phyloP scores from a whole-genome alignment of 2,888 invertebrate genomes.

The Drosophila birchii region DNA sequence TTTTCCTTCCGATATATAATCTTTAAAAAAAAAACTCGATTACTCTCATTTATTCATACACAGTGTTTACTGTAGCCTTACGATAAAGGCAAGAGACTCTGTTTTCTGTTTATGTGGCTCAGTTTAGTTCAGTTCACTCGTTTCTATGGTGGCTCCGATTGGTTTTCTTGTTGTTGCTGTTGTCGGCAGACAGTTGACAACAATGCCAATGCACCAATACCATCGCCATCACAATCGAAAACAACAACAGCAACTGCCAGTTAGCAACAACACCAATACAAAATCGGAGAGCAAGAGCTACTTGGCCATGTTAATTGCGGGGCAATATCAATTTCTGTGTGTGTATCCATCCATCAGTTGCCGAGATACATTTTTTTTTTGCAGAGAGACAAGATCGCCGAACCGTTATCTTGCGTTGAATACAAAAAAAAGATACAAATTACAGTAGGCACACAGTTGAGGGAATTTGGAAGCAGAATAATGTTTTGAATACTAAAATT shows the following conservation, averaged over 20 bases:
- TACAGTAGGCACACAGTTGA: neutral
- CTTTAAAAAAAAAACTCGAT: no score
- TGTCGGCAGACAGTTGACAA: slow-evolving; percentile 26
- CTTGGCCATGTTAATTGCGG: slow-evolving; percentile 57
- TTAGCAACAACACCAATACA: slow-evolving; percentile 2
- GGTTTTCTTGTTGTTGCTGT: slow-evolving; percentile 10
- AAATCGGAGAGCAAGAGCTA: slow-evolving; percentile 28
- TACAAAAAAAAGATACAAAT: slow-evolving; percentile 15
- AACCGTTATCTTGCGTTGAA: slow-evolving; percentile 39
- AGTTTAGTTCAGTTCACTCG: slow-evolving; percentile 19
- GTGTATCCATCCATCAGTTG: slow-evolving; percentile 47
- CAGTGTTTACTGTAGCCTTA: slow-evolving; percentile 14
- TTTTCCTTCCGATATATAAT: neutral
- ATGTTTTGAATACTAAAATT: neutral
- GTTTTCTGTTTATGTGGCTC: slow-evolving; percentile 7
- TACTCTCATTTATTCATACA: neutral
- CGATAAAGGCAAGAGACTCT: slow-evolving; percentile 7
- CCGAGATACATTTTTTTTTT: slow-evolving; percentile 8
- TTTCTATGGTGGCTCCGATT: slow-evolving; percentile 31
- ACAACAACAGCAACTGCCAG: slow-evolving; percentile 19
- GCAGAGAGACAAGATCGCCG: slow-evolving; percentile 35
- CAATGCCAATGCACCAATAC: slow-evolving; percentile 27
- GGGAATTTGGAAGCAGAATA: neutral
- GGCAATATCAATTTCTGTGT: slow-evolving; percentile 53
- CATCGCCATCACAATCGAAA: neutral